These are phyloP conservation scores for Tetramorium parvispinum DNA, from an alignment of 1,140 invertebrate species.

Conservation along the genomic window DNA sequence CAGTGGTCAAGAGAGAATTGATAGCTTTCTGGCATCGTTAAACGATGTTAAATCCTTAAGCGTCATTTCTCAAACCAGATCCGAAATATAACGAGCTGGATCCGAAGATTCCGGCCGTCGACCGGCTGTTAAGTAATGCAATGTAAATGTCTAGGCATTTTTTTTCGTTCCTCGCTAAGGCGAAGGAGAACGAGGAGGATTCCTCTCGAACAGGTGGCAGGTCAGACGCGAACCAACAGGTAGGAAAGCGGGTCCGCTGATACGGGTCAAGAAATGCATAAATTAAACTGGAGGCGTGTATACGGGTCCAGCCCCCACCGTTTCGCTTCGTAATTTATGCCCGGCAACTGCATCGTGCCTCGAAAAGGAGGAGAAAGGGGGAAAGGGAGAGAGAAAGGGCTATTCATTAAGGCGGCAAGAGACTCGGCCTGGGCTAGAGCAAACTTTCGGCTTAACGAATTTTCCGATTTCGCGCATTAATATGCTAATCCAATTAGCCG, in stretches of 20 bases:
- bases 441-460: slow-evolving; percentile 50
- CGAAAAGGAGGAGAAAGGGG: neutral
- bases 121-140: slow-evolving; percentile 50
- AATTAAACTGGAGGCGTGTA: slow-evolving; percentile 67
- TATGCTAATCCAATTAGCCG: slow-evolving; percentile 60
- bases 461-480: slow-evolving; percentile 64
- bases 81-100: slow-evolving; percentile 38
- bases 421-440: slow-evolving; percentile 33
- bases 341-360: slow-evolving; percentile 54
- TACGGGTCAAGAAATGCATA: slow-evolving; percentile 74
- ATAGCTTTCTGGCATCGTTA: slow-evolving; percentile 57
- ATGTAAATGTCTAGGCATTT: slow-evolving; percentile 46
- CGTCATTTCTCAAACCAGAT: slow-evolving; percentile 5
- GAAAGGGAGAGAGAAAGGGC: slow-evolving; percentile 3
- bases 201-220: slow-evolving; percentile 72
- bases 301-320: slow-evolving; percentile 53
- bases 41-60: slow-evolving; percentile 65
- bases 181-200: neutral
- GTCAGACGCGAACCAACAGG: slow-evolving; percentile 68
- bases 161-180: neutral
- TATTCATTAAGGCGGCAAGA: slow-evolving; percentile 70
- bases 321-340: slow-evolving; percentile 67
- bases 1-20: slow-evolving; percentile 32
- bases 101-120: slow-evolving; percentile 1
- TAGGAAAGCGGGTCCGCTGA: slow-evolving; percentile 68